Evolutionary conservation across 2,797 vertebrate species (phyloP), one percentile per base, ranked within the genome.

Genomic region (Girardinus metallicus): DNA sequence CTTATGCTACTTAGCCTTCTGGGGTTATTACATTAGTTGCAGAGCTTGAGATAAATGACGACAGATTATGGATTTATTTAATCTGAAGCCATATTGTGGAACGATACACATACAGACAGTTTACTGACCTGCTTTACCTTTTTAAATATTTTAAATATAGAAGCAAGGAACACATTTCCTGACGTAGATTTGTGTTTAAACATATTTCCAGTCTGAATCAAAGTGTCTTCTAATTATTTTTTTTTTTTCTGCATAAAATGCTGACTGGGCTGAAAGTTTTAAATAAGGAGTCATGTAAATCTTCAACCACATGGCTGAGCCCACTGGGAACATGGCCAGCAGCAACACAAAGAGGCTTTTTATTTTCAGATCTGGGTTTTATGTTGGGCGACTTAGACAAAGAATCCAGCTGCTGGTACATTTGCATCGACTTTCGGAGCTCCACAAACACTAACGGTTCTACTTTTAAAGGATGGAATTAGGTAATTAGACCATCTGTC

Each of bases 1-100:
- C 84, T 87, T 62, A 85, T 57, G 77, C 86, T 85, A 26, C 87
- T 85, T 75, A 88, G 64, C 84, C 85, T 76, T 44, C 85, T 89
- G 79, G 55, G 68, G 41, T 86, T 82, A 82, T 88, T 80, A 75
- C 88, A 79, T 87, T 86, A 80, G 85, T 36, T 81, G 55, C 74
- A 46, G 85, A 87, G 83, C 80, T 75, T 74, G 80, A 92, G 86
- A 85, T 68, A 80, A 80, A 75, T 70, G 1, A 77, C 86, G 85
- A 73, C 74, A 26, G 85, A 82, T 76, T 77, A 81, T 83, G 79
- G 77, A n/a, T 77, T 64, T 5, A 78, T 75, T 78, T 43, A 73
- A 81, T 78, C 75, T 74, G 83, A 77, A 74, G 55, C 73, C 66
- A 23, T 34, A 55, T 31, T 62, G 80, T 83, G 49, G 75, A 81